Evolutionary conservation across 2,888 invertebrate species (phyloP).

Genomic region (Drosophila kambysellisi): DNA sequence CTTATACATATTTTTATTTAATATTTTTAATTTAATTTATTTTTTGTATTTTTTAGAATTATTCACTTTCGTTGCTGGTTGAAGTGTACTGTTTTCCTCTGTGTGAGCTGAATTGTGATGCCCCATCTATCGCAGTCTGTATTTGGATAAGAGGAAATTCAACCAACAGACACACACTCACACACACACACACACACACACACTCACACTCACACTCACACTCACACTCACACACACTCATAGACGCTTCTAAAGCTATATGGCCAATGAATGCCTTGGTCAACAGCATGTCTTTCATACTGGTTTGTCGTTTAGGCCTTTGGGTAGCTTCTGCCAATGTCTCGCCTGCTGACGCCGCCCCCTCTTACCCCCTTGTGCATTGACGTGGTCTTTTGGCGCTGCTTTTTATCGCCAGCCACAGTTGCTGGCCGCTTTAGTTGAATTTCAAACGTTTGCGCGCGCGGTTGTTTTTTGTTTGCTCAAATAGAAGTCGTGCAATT

Average conservation of each 20-base stretch:
- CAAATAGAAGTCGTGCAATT: slow-evolving; percentile 28
- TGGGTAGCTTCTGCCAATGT: slow-evolving; percentile 72
- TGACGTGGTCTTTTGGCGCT: slow-evolving; percentile 38
- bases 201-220: slow-evolving; percentile 26
- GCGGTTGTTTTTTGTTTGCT: slow-evolving; percentile 61
- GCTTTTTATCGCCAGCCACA: slow-evolving; percentile 71
- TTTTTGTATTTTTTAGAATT: no score
- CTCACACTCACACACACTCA: slow-evolving; percentile 17
- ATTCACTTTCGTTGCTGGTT: neutral
- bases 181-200: slow-evolving; percentile 27
- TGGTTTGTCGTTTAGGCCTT: slow-evolving; percentile 66
- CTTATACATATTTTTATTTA: neutral
- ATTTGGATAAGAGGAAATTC: slow-evolving; percentile 63
- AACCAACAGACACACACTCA: slow-evolving; percentile 42
- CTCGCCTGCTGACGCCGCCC: slow-evolving; percentile 32
- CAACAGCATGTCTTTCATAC: slow-evolving; percentile 59
- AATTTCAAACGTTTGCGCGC: slow-evolving; percentile 80
- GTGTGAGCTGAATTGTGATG: neutral
- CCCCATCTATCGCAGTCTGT: slow-evolving; percentile 22
- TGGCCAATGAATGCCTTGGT: slow-evolving; percentile 17
- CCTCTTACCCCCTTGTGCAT: slow-evolving; percentile 18
- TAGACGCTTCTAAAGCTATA: neutral
- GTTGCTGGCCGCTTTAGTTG: slow-evolving; percentile 76
- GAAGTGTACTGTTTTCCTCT: neutral
- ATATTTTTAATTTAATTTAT: neutral